phyloP scores from a whole-genome alignment of 2,797 vertebrate genomes.

The Anguilla anguilla region DNA sequence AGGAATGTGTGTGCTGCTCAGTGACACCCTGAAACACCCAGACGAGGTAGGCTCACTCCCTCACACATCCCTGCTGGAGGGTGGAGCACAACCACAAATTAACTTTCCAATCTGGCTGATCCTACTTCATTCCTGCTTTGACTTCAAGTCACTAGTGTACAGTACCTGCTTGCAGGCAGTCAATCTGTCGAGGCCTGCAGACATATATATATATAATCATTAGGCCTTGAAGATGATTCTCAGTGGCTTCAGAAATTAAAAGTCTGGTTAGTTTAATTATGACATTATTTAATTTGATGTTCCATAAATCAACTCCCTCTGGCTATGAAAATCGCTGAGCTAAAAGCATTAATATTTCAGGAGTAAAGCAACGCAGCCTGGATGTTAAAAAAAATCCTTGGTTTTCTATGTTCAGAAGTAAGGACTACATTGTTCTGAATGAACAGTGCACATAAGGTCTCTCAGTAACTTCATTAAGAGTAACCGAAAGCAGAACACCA shows the following conservation, averaged over 20 bases:
- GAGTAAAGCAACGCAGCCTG: neutral
- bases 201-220: neutral
- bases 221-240: neutral
- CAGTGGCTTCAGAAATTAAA: neutral
- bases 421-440: neutral
- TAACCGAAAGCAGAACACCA: conserved; percentile 5
- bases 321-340: neutral
- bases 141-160: neutral
- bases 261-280: neutral
- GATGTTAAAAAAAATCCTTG: neutral
- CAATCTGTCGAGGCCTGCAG: neutral
- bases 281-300: neutral
- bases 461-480: neutral
- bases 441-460: neutral
- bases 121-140: neutral
- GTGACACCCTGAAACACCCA: neutral
- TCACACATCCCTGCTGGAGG: neutral
- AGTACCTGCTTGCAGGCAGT: neutral
- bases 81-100: neutral
- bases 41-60: neutral
- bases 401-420: neutral
- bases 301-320: neutral
- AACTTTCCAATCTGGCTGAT: neutral
- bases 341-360: neutral
- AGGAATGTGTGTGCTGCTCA: neutral